Evolutionary conservation across 2,797 vertebrate species (phyloP), one percentile per base, ranked within the genome.

Genomic region (Esox lucius): DNA sequence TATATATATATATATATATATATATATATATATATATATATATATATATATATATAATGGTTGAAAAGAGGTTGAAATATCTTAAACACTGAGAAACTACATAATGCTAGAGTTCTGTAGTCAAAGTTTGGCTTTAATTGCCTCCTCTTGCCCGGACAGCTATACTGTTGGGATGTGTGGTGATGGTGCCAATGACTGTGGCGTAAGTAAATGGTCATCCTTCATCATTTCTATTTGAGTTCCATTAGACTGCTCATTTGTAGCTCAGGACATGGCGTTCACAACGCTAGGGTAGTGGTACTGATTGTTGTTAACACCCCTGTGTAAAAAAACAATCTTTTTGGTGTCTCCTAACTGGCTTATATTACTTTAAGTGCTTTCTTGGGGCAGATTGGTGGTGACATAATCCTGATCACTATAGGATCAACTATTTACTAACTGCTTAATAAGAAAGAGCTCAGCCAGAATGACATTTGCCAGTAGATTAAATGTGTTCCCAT

Each of bases 151-250:
- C 31, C 79, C 17, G 73, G 7, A 1, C 87, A 99, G 98, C 87
- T 99, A 99, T 91, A 97, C 92, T 74, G 98, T 99, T 71, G 98
- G 98, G 72, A 99, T 99, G 98, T 99, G 98, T 82, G 98, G 98
- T 33, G 98, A 99, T 70, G 98, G 98, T 35, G 98, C 98, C 24
- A 99, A 99, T 80, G 98, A 99, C 89, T 99, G 98, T 91, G 98
- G 98, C 12, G 98, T 99, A 93, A 96, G 97, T 89, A 70, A 39
- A 92, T 79, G 15, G 48, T 16, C 24, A 13, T 51, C 39, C 9
- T 68, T 42, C 0, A 17, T 39, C 12, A 59, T 59, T 22, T 12
- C 7, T 53, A 59, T 22, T 19, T 59, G n/a, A 42, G 39, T 42
- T 42, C 39, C 39, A 6, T 42, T 42, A 42, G 39, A 42, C 5